Evolutionary conservation across 1,140 invertebrate species (phyloP).

Genomic region (Callitettix versicolor): DNA sequence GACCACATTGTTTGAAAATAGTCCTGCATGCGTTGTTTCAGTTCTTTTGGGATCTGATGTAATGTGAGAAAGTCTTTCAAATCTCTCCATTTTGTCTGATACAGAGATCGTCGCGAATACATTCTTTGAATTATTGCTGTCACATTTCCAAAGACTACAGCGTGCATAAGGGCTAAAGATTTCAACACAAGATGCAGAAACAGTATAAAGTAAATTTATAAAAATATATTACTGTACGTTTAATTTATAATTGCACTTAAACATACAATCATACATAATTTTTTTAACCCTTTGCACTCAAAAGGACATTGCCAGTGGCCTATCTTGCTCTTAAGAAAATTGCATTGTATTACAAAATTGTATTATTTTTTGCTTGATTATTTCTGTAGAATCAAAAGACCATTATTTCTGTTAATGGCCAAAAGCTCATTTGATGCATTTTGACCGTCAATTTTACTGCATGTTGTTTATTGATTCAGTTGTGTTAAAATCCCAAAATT

Average conservation of each 20-base stretch:
- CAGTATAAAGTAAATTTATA: not conserved
- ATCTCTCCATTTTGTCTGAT: conserved; percentile 92
- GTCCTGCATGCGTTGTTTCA: conserved; percentile 94
- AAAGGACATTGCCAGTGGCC: too few relatives aligned
- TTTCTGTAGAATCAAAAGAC: too few relatives aligned
- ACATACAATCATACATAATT: too few relatives aligned
- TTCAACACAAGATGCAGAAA: conserved; percentile 7
- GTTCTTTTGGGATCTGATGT: conserved; percentile 89
- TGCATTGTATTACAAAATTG: too few relatives aligned
- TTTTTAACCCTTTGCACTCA: too few relatives aligned
- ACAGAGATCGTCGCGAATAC: conserved; percentile 92
- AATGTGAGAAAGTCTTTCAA: conserved; percentile 94
- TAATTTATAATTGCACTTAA: not conserved
- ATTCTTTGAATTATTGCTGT: conserved; percentile 98
- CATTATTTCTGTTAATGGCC: too few relatives aligned
- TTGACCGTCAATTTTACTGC: too few relatives aligned
- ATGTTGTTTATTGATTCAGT: too few relatives aligned
- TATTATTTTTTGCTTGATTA: too few relatives aligned
- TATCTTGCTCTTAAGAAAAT: too few relatives aligned
- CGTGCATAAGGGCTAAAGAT: conserved; percentile 85
- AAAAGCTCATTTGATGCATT: too few relatives aligned
- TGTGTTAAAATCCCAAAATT: too few relatives aligned
- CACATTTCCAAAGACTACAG: conserved; percentile 97
- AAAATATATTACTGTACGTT: not conserved
- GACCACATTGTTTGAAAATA: conserved; percentile 99